phyloP scores from a whole-genome alignment of 2,113 vertebrate species.

The Condylura cristata region DNA sequence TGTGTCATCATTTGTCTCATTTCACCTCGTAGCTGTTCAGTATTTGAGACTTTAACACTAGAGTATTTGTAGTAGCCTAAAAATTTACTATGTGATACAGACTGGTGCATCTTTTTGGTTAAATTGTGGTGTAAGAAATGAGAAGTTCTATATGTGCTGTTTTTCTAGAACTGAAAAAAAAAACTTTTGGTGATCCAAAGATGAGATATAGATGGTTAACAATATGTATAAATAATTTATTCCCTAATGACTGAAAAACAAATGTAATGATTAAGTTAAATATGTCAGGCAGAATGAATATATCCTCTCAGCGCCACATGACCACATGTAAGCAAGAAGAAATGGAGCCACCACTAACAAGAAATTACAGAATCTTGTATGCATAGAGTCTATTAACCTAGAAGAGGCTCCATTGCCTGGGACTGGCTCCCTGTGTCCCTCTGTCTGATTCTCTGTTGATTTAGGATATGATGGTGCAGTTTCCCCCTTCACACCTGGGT shows the following conservation, averaged over 20 bases:
- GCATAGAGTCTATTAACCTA: neutral
- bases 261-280: conserved; percentile 55
- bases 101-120: neutral
- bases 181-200: neutral
- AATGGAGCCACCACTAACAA: neutral
- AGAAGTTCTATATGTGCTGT: neutral
- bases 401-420: neutral
- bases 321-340: neutral
- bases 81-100: neutral
- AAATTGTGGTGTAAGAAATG: neutral
- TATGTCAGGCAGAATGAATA: conserved; percentile 33
- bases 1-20: neutral
- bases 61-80: neutral
- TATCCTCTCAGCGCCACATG: neutral
- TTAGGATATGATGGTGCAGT: neutral
- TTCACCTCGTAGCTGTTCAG: neutral
- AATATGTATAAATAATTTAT: conserved; percentile 44
- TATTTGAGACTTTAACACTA: neutral
- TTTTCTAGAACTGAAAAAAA: conserved; percentile 10
- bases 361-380: neutral
- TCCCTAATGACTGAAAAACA: conserved; percentile 5
- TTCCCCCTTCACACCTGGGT: neutral
- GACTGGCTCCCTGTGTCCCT: too few species aligned
- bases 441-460: neutral
- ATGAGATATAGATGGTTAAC: neutral